Percentiles rank a stretch among this genome's conserved stretches.
These are phyloP conservation scores for Melanostoma scalare DNA, from an alignment of 2,888 invertebrate species.

Conservation along the genomic window DNA sequence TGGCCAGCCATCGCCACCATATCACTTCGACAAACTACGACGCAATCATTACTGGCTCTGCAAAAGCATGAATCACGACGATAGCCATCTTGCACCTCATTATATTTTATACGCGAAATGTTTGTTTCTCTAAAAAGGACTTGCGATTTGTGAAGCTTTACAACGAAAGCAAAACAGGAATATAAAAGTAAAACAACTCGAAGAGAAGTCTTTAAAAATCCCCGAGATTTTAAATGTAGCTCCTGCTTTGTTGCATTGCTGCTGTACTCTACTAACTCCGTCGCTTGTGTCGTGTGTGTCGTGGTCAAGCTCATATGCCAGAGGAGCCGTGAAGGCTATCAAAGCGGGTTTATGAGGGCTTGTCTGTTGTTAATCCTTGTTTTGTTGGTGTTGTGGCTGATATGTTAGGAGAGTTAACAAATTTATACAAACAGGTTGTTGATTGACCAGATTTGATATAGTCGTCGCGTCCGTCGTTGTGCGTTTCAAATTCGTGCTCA, in stretches of 20 bases:
- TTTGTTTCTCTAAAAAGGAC: constrained; percentile 71
- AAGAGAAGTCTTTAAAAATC: constrained; percentile 8
- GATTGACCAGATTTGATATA: constrained; percentile 50
- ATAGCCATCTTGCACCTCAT: constrained; percentile 75
- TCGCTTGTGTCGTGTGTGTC: neutral
- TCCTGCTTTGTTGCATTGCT: constrained; percentile 29
- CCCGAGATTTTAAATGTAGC: constrained; percentile 37
- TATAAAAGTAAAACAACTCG: neutral
- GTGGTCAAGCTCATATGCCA: neutral
- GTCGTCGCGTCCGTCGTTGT: too few relatives aligned
- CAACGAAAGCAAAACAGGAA: neutral
- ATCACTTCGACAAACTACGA: constrained; percentile 52
- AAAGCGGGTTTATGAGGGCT: constrained; percentile 45
- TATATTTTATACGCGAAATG: constrained; percentile 75
- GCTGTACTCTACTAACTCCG: neutral
- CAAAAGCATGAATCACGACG: constrained; percentile 74
- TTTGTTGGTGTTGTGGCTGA: constrained; percentile 45
- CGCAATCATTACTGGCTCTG: constrained; percentile 71
- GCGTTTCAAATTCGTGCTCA: too few relatives aligned
- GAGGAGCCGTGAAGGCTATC: constrained; percentile 20
- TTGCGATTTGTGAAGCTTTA: constrained; percentile 36
- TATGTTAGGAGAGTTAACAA: constrained; percentile 58
- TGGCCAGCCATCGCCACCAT: neutral
- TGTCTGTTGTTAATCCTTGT: constrained; percentile 61
- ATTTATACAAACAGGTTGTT: constrained; percentile 65